Evolutionary conservation across 2,113 vertebrate genomes (phyloP).

Genomic region (Pomatostomus ruficeps): DNA sequence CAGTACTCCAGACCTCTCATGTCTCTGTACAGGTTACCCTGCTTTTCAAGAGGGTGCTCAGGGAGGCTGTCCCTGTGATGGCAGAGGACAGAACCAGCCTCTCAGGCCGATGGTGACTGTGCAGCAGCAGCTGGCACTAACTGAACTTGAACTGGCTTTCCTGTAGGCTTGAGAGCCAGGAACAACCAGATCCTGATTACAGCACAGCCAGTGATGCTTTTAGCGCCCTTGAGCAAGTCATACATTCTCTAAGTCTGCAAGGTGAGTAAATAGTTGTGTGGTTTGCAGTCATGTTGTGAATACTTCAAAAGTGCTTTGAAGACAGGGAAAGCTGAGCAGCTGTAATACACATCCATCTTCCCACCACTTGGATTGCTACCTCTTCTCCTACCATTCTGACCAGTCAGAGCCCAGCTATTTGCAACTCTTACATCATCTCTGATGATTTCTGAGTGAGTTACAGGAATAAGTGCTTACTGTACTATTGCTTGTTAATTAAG

Average conservation of each 20-base stretch:
- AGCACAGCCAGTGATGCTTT: background rate
- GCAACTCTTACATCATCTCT: background rate
- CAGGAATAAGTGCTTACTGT: background rate
- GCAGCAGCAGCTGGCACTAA: background rate
- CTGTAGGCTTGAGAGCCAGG: background rate
- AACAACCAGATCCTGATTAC: background rate
- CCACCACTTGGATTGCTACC: background rate
- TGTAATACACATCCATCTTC: background rate
- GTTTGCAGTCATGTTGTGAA: background rate
- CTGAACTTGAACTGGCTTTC: background rate
- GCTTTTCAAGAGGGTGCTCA: background rate
- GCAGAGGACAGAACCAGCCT: background rate
- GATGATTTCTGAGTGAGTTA: background rate
- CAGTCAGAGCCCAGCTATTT: background rate
- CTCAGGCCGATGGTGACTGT: background rate
- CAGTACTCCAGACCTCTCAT: background rate
- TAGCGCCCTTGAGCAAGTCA: background rate
- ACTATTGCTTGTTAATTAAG: background rate
- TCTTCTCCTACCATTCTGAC: background rate
- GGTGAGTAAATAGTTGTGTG: background rate
- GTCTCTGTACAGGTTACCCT: background rate
- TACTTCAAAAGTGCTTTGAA: background rate
- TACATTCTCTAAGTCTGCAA: background rate
- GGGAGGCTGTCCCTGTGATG: background rate
- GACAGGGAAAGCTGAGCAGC: background rate